phyloP scores from a whole-genome alignment of 2,888 invertebrate genomes.

The Drosophila histrio region DNA sequence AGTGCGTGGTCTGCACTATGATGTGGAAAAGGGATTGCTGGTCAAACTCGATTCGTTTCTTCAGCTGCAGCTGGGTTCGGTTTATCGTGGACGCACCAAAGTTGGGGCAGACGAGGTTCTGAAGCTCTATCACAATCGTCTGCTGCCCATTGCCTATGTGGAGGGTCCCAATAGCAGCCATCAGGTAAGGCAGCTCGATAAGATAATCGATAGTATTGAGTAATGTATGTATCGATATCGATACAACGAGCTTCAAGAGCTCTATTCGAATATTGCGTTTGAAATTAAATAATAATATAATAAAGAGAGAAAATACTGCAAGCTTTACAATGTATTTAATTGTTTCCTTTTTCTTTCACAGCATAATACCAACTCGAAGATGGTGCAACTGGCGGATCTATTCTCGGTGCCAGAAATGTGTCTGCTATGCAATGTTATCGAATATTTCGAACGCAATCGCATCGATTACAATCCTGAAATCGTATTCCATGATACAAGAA shows the following conservation, averaged over 20 bases:
- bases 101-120: constrained; percentile 94
- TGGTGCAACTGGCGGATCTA: constrained; percentile 97
- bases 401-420: constrained; percentile 99
- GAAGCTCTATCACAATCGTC: constrained; percentile 92
- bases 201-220: too few species aligned
- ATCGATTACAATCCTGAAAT: constrained; percentile 98
- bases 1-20: constrained; percentile 98
- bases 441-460: constrained; percentile 94
- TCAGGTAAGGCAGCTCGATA: constrained; percentile 73
- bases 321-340: constrained; percentile 1
- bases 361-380: constrained; percentile 86
- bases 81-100: constrained; percentile 93
- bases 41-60: constrained; percentile 98
- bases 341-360: constrained; percentile 22
- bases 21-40: constrained; percentile 96
- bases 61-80: constrained; percentile 97
- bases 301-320: too few species aligned
- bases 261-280: too few species aligned
- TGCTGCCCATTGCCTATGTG: constrained; percentile 94
- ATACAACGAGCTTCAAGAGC: too few species aligned
- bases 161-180: constrained; percentile 89
- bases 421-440: constrained; percentile 95
- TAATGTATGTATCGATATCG: too few species aligned
- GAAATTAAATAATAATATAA: too few species aligned
- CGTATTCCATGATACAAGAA: constrained; percentile 96